phyloP scores from a whole-genome alignment of 2,888 invertebrate genomes.

The Pterobdella sp. region DNA sequence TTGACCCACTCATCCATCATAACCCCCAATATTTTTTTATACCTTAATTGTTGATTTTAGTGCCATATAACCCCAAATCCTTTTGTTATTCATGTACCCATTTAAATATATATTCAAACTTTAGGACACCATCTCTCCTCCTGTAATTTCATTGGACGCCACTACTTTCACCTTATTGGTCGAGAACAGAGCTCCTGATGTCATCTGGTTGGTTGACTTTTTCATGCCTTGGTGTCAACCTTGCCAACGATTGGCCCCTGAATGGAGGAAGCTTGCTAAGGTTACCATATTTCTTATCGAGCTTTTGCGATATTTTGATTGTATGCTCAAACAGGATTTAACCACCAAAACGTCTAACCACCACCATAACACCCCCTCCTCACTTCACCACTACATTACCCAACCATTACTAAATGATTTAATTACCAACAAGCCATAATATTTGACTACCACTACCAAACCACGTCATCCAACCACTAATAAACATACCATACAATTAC shows the following conservation, averaged over 20 bases:
- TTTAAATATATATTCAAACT: too few relatives aligned
- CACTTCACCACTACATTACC: not conserved
- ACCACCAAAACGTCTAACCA: not conserved
- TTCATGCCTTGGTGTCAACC: conserved; percentile 70
- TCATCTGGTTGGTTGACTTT: conserved; percentile 65
- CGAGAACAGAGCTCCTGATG: conserved; percentile 54
- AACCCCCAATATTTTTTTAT: not conserved
- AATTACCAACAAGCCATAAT: too few relatives aligned
- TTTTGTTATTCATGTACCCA: too few relatives aligned
- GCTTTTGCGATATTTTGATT: not conserved
- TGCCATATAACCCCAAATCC: too few relatives aligned
- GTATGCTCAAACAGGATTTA: not conserved
- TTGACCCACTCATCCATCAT: not conserved
- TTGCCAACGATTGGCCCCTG: conserved; percentile 63
- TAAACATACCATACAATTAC: not conserved
- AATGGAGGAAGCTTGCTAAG: conserved; percentile 62
- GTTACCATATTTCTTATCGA: too few relatives aligned
- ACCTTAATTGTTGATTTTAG: not conserved
- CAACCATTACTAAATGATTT: not conserved
- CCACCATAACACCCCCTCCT: not conserved
- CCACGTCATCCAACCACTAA: not conserved
- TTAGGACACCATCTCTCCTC: conserved; percentile 51
- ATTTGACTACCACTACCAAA: not conserved
- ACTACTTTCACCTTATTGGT: conserved; percentile 57
- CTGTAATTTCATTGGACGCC: conserved; percentile 58